Evolutionary conservation across 30 jellyfish, hydroid and myxozoan species (phyloP), one percentile per base, ranked within the genome.

Genomic region (Catostylus mosaicus): DNA sequence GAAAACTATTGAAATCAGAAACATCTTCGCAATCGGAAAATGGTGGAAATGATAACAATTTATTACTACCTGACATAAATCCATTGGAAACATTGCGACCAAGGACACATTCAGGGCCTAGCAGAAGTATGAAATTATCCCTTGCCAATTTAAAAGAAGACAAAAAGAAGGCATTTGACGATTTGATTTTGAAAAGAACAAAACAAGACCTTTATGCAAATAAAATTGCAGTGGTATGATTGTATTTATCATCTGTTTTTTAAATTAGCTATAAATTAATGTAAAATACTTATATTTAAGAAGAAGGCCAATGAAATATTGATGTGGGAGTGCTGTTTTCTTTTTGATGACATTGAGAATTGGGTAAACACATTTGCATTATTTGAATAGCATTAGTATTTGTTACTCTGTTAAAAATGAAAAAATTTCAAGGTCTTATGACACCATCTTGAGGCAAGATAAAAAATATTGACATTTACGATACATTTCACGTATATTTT

Each of bases 101-200:
- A 22, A 82, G 83, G 65, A 82, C 92, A 0, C 86, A 54, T 33
- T 82, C 92, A 1, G 80, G 86, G 23, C 79, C 82, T 29, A 68
- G 86, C 75, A 82, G 92, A 30, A 82, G 45, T 40, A n/a, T 56
- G 18, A 61, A 26, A 46, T 48, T 36, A 12, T 18, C 79, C 14
- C 74, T 60, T 1, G 75, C 52, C 10, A 16, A 32, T 26, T 27
- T 61, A n/a, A 32, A 80, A 0, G 80, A 46, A 10, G 86, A 57
- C 4, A 32, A 86, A 56, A 52, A 35, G 36, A 82, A 70, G 40
- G 67, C 92, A 30, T 36, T 54, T 24, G 92, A 82, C 34, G 92
- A 82, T 38, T 31, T 68, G 92, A 46, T 57, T 7, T 46, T 82
- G 60, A 82, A 70, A 57, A 69, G 50, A 40, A 32, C 92, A 22